Evolutionary conservation across 2,797 vertebrate genomes (phyloP), one percentile per base, ranked within the genome.

Genomic region (Gastrophryne carolinensis): DNA sequence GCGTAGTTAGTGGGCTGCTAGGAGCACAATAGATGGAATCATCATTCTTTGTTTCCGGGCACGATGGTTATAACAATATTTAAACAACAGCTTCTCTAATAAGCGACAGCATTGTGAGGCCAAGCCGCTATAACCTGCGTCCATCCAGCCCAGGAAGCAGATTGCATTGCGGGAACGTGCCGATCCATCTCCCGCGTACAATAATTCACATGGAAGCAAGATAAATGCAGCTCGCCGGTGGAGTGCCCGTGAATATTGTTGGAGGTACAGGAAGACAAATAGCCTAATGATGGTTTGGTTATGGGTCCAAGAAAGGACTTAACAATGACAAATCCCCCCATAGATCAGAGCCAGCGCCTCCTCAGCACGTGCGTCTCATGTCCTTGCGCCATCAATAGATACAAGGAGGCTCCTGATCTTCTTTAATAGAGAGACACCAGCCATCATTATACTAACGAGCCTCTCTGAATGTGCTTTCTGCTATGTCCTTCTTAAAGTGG

Each of bases 221-320:
- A 77, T 77, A 30, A 57, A 77, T 77, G 58, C 47, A 11, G 13
- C 17, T 1, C 13, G 10, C 35, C 10, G 47, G 56, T 57, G 19
- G 10, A 4, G 58, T 34, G 15, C 13, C 66, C 47, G 37, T 64
- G 66, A 63, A 76, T 71, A 64, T 77, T 77, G 74, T 66, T 54
- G 9, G 60, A 34, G 30, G 32, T 13, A 35, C 57, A 63, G 49
- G 13, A 77, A 77, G 74, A 77, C 49, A 77, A 71, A 70, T 77
- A 35, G 67, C 44, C 57, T 77, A 70, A 77, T 77, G 74, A 77
- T 63, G 66, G 35, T 63, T 47, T 35, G 49, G 57, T 77, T 77
- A 77, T 63, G 66, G 74, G 53, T 10, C 35, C 21, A 15, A 47
- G 35, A 50, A 29, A 70, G 35, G n/a, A 19, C 37, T 71, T 77